These are phyloP conservation scores for Prionace glauca DNA, from an alignment of 2,797 vertebrate genomes.

Conservation along the genomic window DNA sequence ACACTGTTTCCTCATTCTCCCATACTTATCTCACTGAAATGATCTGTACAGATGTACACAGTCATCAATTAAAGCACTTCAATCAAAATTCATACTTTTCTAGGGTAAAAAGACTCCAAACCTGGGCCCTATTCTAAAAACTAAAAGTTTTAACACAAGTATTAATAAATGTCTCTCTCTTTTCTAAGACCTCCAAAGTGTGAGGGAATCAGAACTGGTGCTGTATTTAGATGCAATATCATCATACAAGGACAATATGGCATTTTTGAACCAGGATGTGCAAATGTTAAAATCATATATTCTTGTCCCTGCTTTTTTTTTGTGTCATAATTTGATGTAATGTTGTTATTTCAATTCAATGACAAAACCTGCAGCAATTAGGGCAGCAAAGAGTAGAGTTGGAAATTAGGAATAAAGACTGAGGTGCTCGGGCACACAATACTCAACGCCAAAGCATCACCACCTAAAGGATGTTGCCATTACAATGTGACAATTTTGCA, in stretches of 20 bases:
- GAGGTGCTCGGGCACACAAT: neutral
- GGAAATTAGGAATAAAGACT: neutral
- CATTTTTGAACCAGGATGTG: neutral
- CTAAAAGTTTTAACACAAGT: neutral
- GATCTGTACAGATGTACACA: neutral
- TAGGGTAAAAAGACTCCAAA: neutral
- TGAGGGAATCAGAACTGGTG: neutral
- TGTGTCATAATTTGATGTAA: neutral
- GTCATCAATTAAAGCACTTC: neutral
- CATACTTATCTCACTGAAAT: neutral
- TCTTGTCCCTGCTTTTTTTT: neutral
- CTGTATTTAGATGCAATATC: neutral
- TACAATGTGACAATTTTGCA: neutral
- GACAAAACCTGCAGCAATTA: neutral
- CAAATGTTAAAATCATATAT: neutral
- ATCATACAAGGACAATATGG: neutral
- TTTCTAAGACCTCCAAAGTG: neutral
- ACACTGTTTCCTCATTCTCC: neutral
- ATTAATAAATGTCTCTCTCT: neutral
- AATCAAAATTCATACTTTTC: neutral
- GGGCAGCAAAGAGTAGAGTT: neutral
- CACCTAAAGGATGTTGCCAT: neutral
- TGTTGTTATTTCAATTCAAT: neutral
- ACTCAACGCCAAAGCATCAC: neutral
- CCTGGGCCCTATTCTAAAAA: neutral